Conservation (phyloP, 2,888 invertebrate genomes). For the Lomographa bimaculata region DNA sequence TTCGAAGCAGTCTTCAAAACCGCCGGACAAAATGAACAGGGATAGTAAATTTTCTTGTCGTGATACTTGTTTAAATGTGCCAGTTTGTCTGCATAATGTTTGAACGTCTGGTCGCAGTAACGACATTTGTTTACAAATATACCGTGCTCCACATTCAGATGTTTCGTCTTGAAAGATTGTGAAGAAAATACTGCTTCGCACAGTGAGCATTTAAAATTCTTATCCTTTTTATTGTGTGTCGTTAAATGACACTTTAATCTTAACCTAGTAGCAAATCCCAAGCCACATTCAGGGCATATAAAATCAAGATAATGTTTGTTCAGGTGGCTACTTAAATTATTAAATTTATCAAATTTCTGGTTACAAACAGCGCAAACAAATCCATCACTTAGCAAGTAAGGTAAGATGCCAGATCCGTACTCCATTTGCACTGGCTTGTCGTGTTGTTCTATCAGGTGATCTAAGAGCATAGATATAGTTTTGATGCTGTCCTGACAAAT, state of each 20-base stretch:
- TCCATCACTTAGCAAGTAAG: constrained; percentile 14
- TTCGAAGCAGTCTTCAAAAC: constrained; percentile 63
- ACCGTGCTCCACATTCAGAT: too few species aligned
- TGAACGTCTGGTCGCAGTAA: constrained; percentile 58
- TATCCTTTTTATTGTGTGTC: too few species aligned
- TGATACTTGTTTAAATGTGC: constrained; percentile 58
- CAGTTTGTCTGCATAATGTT: constrained; percentile 53
- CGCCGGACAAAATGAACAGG: constrained; percentile 62
- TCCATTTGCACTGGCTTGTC: constrained; percentile 12
- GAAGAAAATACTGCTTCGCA: too few species aligned
- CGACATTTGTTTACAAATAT: constrained; percentile 43
- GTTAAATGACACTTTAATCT: constrained; percentile 10
- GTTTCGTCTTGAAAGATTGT: too few species aligned
- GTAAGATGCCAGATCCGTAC: constrained; percentile 13
- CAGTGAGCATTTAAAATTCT: too few species aligned
- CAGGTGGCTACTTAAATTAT: constrained; percentile 47
- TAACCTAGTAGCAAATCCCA: constrained; percentile 29
- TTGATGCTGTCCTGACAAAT: constrained; percentile 16
- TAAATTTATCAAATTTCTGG: constrained; percentile 5
- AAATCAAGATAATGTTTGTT: constrained; percentile 53
- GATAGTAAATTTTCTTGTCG: constrained; percentile 58
- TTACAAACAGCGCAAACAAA: constrained; percentile 17
- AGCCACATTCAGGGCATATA: constrained; percentile 47
- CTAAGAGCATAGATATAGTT: constrained; percentile 8
- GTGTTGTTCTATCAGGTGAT: constrained; percentile 18